Base-by-base conservation (phyloP, 2,888 invertebrate species). In the Catotricha subobsoleta region DNA sequence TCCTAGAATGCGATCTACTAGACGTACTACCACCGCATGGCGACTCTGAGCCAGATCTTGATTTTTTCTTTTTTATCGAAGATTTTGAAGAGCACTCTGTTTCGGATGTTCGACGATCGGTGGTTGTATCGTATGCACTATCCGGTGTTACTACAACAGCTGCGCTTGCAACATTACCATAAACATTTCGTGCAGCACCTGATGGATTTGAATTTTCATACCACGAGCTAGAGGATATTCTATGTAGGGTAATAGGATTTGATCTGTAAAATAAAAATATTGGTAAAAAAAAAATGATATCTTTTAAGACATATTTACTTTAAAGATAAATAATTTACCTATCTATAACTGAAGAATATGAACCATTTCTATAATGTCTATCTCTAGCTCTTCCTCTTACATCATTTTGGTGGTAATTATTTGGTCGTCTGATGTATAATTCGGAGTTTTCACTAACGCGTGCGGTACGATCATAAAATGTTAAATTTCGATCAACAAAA, bases 1-100 rank as follows among this genome's bases (percentile, higher is more conserved):
- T 63, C 39, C 68, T 64, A 41, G 69, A 68, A 54, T 67, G 67
- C 46, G 70, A 69, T 51, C 69, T 59, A 53, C 67, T 68, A 46
- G 68, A 69, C 43, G 66, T 46, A 52, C 60, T 60, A 27, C 59
- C 56, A 33, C 67, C 67, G 45, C 64, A 64, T 42, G 68, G 68
- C 50, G 68, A 67, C 48, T 68, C 58, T 25, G 67, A 67, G 48
- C 68, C 68, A 49, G 65, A 64, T 48, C 65, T 57, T 46, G 65
- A 64, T 56, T 63, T 64, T 48, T 54, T 54, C 47, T 59, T 65
- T 44, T 55, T 55, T 48, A 55, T 49, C 45, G 30, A 19, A 52
- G 40, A 33, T 38, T 41, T 37, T 28, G 37, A 23, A 25, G 42
- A 31, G 21, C 39, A 31, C 13, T 40, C 42, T 4, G 42, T 31